Evolutionary conservation across 2,797 vertebrate species (phyloP), one percentile per base, ranked within the genome.

Genomic region (Diplodus puntazzo): DNA sequence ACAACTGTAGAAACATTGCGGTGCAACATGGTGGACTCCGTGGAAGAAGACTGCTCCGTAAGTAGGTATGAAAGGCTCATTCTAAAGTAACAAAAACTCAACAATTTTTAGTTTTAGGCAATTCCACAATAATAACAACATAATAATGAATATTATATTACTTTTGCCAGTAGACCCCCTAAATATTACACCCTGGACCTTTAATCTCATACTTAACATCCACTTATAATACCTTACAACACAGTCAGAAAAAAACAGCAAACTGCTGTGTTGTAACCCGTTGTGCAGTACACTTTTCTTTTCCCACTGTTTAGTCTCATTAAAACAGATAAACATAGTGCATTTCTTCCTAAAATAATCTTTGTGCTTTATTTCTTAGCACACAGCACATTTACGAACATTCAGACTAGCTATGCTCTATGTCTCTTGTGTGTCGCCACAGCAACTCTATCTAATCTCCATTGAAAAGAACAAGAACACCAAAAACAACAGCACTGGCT

Each of bases 401-500:
- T 80, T 74, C 69, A 87, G 72, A 60, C 53, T 66, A 78, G 75
- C 66, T 63, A 83, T 27, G 73, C 82, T 75, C 89, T 80, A 7
- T 39, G 39, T 84, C 84, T 85, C 82, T 87, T 84, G 85, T 77
- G 49, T 87, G 90, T 91, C 81, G 67, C 84, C 89, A 86, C 84
- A 85, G 85, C 87, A 90, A 90, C 86, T 71, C 79, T 91, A 90
- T 95, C 87, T 95, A 95, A 92, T 94, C 78, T 92, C 84, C 59
- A 87, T 62, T 89, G 77, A 94, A 94, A 95, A 92, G 90, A 92
- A 88, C 84, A 87, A 73, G 87, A 83, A 92, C 72, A 86, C 82
- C 85, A 90, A 92, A 91, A 88, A 86, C 87, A 92, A 87, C 89
- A 92, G 83, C 84, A 75, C 85, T 80, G 93, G 92, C 90, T 87